Conservation (phyloP, 2,113 vertebrate genomes). For the Manacus vitellinus region DNA sequence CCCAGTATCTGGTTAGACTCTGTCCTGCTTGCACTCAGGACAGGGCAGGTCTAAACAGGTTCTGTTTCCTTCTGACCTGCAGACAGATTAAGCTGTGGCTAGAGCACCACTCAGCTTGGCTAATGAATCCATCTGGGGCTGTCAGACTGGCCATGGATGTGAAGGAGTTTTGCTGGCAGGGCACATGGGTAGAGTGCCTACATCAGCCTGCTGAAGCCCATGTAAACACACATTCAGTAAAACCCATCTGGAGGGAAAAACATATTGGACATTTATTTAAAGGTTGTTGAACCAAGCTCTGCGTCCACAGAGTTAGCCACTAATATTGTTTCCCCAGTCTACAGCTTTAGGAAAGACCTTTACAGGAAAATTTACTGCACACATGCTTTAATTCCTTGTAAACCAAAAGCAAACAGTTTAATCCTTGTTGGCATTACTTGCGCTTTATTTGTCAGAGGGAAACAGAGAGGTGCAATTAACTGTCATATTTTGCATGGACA, state of each 20-base stretch:
- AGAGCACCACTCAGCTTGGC: background rate
- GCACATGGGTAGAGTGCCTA: rapidly evolving
- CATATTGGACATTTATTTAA: conserved; percentile 7
- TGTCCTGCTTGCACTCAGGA: background rate
- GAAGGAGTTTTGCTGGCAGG: background rate
- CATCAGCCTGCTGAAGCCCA: background rate
- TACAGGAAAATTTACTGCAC: conserved; percentile 47
- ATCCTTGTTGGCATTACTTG: conserved; percentile 47
- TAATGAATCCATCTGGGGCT: background rate
- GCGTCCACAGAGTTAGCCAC: conserved; percentile 3
- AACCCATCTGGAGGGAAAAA: background rate
- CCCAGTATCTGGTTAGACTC: background rate
- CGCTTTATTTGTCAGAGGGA: conserved; percentile 57
- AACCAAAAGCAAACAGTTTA: conserved; percentile 68
- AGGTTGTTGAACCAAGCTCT: conserved; percentile 14
- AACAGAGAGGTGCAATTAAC: conserved; percentile 46
- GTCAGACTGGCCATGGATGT: background rate
- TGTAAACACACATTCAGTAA: background rate
- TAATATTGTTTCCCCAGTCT: conserved; percentile 51
- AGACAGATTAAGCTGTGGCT: background rate
- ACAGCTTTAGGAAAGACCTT: conserved; percentile 29
- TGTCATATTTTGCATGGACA: conserved; percentile 30
- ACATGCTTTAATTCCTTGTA: conserved; percentile 64
- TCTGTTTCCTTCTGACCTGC: background rate
- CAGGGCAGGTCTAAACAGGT: background rate